These are phyloP conservation scores for Thripadectes ignobilis DNA, from an alignment of 2,797 vertebrate species.

Conservation along the genomic window DNA sequence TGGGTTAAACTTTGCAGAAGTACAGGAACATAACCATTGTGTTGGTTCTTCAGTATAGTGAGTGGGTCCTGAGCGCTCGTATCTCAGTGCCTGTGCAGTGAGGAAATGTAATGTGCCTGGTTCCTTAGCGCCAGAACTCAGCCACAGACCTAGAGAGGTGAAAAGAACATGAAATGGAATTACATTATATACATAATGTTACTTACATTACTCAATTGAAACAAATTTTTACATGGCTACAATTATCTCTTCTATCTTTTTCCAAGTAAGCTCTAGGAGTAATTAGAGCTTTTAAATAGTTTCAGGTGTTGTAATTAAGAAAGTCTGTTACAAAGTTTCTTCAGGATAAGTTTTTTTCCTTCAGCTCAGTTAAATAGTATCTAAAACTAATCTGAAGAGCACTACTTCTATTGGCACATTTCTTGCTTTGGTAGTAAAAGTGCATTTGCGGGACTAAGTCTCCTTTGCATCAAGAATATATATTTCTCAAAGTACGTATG, in stretches of 20 bases:
- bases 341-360: background rate
- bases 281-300: background rate
- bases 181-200: background rate
- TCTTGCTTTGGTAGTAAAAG: background rate
- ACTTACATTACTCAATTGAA: background rate
- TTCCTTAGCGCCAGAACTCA: background rate
- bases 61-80: background rate
- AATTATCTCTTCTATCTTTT: background rate
- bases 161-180: background rate
- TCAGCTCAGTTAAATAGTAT: background rate
- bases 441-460: background rate
- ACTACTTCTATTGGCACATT: background rate
- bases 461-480: background rate
- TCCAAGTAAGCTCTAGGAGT: background rate
- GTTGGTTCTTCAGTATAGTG: background rate
- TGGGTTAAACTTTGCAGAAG: background rate
- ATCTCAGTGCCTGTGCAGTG: background rate
- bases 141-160: background rate
- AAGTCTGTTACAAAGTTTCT: background rate
- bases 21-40: background rate
- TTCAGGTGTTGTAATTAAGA: background rate
- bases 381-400: background rate
- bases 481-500: background rate
- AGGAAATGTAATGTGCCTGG: background rate
- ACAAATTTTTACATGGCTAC: background rate